Base-by-base conservation (phyloP, 2,888 invertebrate species). In the Ariolimax columbianus region DNA sequence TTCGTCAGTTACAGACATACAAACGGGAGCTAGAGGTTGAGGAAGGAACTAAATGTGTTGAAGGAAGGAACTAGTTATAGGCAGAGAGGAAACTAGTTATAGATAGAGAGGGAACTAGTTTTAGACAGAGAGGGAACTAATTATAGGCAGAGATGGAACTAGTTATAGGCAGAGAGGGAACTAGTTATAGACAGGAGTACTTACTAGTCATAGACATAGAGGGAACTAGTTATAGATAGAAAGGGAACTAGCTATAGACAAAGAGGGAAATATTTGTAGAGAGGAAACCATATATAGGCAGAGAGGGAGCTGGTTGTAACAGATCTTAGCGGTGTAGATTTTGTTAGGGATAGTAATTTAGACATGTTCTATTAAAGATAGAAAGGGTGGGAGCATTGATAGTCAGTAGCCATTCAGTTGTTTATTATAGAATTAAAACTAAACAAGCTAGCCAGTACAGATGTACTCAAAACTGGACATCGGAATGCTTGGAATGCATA, bases 51-150 rank as follows among this genome's bases (percentile, higher is more conserved):
- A 33, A 55, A 36, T 26, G 6, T 33, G n/a, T n/a, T 19, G 36
- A 73, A 7, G 33, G 9, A 38, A 33, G 33, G 36, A 30, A 36
- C 23, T 9, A 73, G 19, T n/a, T 11, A 51, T 4, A 78, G 78
- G 55, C 51, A 55, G 78, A 78, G 78, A 55, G 59, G 55, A 55
- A 59, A 55, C 36, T 51, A 55, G 78, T n/a, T 23, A 51, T 26
- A 51, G 59, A 78, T 51, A 78, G 78, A 55, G 78, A 55, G 78
- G 30, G 59, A 78, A 36, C n/a, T 6, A 75, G 23, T 38, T 23
- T n/a, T 33, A 7, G 38, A 23, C 17, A 26, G 36, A 73, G 9
- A 33, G 9, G 14, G 9, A 73, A 26, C 36, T 9, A 38, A 7
- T 19, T 17, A 73, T 7, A 73, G 66, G 23, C 14, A 66, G 66